A percentile compares a stretch with the other conserved stretches of the same genome.
Conservation (phyloP, 37 sponge, comb jelly and placozoan species). For the Ianthella basta region DNA sequence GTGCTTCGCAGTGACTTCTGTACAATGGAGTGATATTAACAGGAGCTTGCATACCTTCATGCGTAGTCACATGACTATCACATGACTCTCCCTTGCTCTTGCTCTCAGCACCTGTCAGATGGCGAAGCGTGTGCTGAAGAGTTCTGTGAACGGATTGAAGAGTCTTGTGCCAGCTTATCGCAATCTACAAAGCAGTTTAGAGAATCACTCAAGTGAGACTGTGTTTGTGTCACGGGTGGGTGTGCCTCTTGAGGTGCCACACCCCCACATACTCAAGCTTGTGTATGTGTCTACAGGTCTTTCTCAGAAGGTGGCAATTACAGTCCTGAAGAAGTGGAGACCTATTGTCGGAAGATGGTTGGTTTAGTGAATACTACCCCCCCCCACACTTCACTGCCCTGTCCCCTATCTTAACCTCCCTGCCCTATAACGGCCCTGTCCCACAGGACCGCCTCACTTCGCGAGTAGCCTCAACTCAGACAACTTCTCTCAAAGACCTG, state of each 20-base stretch:
- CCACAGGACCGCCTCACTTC: constrained; percentile 31
- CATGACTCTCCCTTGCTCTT: neutral
- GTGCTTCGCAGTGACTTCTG: no score
- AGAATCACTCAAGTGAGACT: constrained; percentile 51
- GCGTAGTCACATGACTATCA: neutral
- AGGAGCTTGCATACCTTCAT: no score
- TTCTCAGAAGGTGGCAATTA: constrained; percentile 89
- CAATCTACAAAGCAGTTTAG: constrained; percentile 45
- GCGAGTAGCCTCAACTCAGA: constrained; percentile 11
- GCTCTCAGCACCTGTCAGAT: neutral
- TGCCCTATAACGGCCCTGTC: neutral
- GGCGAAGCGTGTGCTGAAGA: neutral
- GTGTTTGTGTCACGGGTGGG: neutral
- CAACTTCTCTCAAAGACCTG: constrained; percentile 16
- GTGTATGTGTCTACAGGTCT: constrained; percentile 26
- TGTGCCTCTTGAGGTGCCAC: neutral
- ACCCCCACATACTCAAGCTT: neutral
- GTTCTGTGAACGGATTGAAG: neutral
- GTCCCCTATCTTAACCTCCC: neutral
- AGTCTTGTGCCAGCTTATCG: neutral
- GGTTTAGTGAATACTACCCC: neutral
- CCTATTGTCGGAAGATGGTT: constrained; percentile 58
- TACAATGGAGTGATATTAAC: no score
- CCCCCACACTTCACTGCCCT: neutral
- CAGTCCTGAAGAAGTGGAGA: constrained; percentile 77